phyloP scores from a whole-genome alignment of 1,140 invertebrate genomes.

The Lordiphosa collinella region DNA sequence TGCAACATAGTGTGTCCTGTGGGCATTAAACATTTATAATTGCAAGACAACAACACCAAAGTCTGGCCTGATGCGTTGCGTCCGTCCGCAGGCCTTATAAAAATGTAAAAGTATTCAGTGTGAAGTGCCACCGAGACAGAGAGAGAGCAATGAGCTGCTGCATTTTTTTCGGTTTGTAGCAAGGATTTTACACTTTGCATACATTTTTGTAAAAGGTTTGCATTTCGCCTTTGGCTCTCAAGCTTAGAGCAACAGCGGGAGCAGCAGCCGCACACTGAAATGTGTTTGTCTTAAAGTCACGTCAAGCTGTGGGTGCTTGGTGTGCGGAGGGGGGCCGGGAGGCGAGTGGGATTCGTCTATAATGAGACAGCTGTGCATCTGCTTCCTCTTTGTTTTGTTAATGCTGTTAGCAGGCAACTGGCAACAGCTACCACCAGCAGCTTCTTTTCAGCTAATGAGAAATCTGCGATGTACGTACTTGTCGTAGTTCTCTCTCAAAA shows the following conservation, averaged over 20 bases:
- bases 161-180: conserved; percentile 18
- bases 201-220: conserved; percentile 46
- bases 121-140: conserved; percentile 35
- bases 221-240: background rate
- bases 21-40: conserved; percentile 73
- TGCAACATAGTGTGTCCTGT: conserved; percentile 14
- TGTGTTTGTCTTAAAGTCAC: conserved; percentile 70
- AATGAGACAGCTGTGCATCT: conserved; percentile 57
- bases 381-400: conserved; percentile 50
- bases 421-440: conserved; percentile 52
- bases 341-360: conserved; percentile 32
- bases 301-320: conserved; percentile 17
- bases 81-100: conserved; percentile 22
- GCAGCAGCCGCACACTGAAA: conserved; percentile 33
- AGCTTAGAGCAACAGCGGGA: conserved; percentile 4
- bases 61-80: conserved; percentile 34
- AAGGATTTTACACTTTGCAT: conserved; percentile 28
- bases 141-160: conserved; percentile 13
- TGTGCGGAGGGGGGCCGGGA: background rate
- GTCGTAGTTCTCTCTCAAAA: conserved; percentile 13
- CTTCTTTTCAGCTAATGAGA: conserved; percentile 75
- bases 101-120: conserved; percentile 63
- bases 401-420: conserved; percentile 50
- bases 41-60: conserved; percentile 50
- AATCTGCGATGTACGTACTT: conserved; percentile 28